phyloP scores from a whole-genome alignment of 2,797 vertebrate genomes.

The Liparis tanakae region DNA sequence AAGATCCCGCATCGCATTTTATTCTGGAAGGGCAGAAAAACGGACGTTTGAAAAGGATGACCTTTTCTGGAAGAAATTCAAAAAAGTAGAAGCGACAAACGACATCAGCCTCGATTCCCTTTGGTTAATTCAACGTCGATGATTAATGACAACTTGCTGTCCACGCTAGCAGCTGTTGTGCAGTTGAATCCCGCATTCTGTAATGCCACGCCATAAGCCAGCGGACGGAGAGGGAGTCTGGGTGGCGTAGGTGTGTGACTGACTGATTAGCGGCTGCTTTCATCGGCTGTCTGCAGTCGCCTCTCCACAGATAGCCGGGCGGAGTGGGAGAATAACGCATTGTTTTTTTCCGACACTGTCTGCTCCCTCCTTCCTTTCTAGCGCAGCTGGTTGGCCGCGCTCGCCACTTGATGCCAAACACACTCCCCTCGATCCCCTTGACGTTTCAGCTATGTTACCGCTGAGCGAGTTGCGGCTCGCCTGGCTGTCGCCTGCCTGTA shows the following conservation, averaged over 20 bases:
- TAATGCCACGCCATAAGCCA: background rate
- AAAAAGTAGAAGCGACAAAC: background rate
- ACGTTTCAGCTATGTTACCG: slow-evolving; percentile 72
- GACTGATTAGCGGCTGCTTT: slow-evolving; percentile 68
- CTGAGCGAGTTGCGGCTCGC: slow-evolving; percentile 66
- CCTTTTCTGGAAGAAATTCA: background rate
- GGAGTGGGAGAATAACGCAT: slow-evolving; percentile 48
- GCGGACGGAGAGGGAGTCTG: slow-evolving; percentile 3
- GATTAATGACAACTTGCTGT: background rate
- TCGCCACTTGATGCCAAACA: slow-evolving; percentile 65
- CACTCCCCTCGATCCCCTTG: slow-evolving; percentile 68
- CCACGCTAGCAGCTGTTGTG: background rate
- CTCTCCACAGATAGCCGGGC: slow-evolving; percentile 56
- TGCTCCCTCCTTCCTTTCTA: slow-evolving; percentile 37
- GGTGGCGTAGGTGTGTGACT: slow-evolving; percentile 51
- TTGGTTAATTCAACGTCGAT: background rate
- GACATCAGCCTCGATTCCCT: background rate
- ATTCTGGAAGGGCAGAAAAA: background rate
- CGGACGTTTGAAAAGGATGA: background rate
- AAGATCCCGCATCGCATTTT: background rate
- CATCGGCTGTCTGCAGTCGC: slow-evolving; percentile 54
- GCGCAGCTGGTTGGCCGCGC: slow-evolving; percentile 71
- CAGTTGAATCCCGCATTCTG: background rate
- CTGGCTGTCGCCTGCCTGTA: slow-evolving; percentile 59
- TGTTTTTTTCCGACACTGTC: slow-evolving; percentile 54